Evolutionary conservation across 2,888 invertebrate genomes (phyloP).

Genomic region (Conchocele bisecta): DNA sequence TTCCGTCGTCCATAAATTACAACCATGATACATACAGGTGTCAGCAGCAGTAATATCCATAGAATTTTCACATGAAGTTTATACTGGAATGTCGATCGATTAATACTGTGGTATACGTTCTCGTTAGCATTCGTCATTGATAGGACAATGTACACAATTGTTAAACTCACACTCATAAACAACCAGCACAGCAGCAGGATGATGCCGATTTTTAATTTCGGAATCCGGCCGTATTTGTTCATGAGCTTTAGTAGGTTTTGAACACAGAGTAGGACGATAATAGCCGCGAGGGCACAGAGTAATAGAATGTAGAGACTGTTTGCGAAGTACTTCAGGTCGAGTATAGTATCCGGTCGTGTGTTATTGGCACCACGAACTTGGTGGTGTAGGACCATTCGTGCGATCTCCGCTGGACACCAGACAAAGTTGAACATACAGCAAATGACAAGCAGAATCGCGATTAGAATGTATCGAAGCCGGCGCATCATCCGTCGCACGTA

Average conservation of each 20-base stretch:
- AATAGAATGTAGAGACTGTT: slow-evolving; percentile 70
- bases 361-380: slow-evolving; percentile 51
- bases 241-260: slow-evolving; percentile 57
- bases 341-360: slow-evolving; percentile 24
- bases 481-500: slow-evolving; percentile 61
- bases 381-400: slow-evolving; percentile 67
- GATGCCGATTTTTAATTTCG: slow-evolving; percentile 55
- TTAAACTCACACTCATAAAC: slow-evolving; percentile 47
- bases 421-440: slow-evolving; percentile 69
- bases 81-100: slow-evolving; percentile 59
- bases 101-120: slow-evolving; percentile 56
- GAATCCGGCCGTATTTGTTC: slow-evolving; percentile 50
- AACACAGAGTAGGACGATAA: slow-evolving; percentile 63
- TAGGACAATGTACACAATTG: slow-evolving; percentile 62
- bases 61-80: slow-evolving; percentile 59
- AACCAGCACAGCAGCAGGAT: slow-evolving; percentile 47
- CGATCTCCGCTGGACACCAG: slow-evolving; percentile 74
- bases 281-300: slow-evolving; percentile 59
- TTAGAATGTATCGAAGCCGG: slow-evolving; percentile 68
- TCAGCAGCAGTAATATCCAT: slow-evolving; percentile 52
- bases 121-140: slow-evolving; percentile 47
- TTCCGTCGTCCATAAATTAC: slow-evolving; percentile 39
- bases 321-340: slow-evolving; percentile 62
- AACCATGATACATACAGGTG: slow-evolving; percentile 48
- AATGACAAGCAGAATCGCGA: slow-evolving; percentile 64